Evolutionary conservation across 2,113 vertebrate species (phyloP).

Genomic region (Uria lomvia): DNA sequence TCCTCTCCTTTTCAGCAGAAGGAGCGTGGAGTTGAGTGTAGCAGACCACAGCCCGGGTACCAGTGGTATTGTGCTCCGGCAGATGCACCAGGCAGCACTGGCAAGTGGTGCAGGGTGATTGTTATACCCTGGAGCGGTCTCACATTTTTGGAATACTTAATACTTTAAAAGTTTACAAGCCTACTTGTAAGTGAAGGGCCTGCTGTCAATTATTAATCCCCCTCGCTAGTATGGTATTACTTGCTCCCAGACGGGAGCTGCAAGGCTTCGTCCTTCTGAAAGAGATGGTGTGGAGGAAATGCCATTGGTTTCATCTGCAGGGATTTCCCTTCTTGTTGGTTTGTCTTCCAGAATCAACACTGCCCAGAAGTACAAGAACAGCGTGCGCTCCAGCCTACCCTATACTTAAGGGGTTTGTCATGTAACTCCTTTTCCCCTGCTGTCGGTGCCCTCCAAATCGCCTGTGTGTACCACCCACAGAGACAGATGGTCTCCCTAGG

Average conservation of each 20-base stretch:
- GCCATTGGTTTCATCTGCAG: not conserved
- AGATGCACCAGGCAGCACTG: not conserved
- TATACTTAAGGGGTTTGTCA: not conserved
- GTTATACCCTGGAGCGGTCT: not conserved
- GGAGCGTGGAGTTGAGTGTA: rapidly evolving
- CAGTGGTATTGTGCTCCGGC: not conserved
- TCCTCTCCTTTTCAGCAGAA: not conserved
- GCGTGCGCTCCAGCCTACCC: not conserved
- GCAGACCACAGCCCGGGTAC: not conserved
- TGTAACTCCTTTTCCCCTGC: not conserved
- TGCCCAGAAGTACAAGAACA: not conserved
- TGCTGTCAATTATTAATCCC: constrained; percentile 39
- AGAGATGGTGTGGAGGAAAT: not conserved
- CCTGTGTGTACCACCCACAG: constrained; percentile 12
- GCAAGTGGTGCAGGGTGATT: not conserved
- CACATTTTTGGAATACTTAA: constrained; percentile 52
- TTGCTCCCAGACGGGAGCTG: not conserved
- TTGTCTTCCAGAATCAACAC: not conserved
- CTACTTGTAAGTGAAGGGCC: not conserved
- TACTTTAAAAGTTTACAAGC: constrained; percentile 22
- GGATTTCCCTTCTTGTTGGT: not conserved
- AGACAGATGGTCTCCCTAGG: constrained; percentile 13
- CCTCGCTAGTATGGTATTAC: not conserved
- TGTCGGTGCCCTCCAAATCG: not conserved
- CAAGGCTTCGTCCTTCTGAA: not conserved